Evolutionary conservation across 1,140 invertebrate genomes (phyloP).

Genomic region (Diabrotica virgifera): DNA sequence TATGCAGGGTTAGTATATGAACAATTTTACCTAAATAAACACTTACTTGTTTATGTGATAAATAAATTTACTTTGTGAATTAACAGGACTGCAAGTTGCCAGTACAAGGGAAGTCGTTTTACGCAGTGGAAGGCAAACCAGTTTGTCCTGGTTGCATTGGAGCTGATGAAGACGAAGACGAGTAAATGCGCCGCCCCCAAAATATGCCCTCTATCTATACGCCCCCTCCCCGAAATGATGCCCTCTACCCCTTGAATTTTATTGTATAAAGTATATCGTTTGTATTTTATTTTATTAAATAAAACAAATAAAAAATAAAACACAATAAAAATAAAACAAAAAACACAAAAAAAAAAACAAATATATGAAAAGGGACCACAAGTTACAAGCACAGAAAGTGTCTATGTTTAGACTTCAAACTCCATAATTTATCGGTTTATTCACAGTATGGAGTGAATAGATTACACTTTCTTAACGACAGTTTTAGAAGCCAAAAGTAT

Average conservation of each 20-base stretch:
- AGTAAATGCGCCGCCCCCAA: slow-evolving; percentile 30
- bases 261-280: slow-evolving; percentile 20
- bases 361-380: not conserved
- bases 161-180: slow-evolving; percentile 82
- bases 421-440: not conserved
- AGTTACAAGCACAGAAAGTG: not conserved
- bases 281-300: slow-evolving; percentile 34
- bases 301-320: slow-evolving; percentile 42
- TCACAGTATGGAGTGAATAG: not conserved
- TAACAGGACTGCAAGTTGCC: slow-evolving; percentile 86
- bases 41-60: not conserved
- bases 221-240: slow-evolving; percentile 7
- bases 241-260: slow-evolving; percentile 17
- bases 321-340: too few species aligned
- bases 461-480: not conserved
- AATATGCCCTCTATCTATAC: slow-evolving; percentile 23
- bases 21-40: not conserved
- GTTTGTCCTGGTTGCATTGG: slow-evolving; percentile 88
- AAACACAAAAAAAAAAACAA: too few species aligned
- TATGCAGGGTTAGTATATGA: slow-evolving; percentile 87
- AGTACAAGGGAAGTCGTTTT: slow-evolving; percentile 91
- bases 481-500: slow-evolving; percentile 5
- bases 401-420: not conserved
- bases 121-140: slow-evolving; percentile 89
- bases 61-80: slow-evolving; percentile 1